A percentile compares a stretch with the other conserved stretches of the same genome.
Conservation (phyloP, 2,888 invertebrate genomes). For the Dilophus febrilis region DNA sequence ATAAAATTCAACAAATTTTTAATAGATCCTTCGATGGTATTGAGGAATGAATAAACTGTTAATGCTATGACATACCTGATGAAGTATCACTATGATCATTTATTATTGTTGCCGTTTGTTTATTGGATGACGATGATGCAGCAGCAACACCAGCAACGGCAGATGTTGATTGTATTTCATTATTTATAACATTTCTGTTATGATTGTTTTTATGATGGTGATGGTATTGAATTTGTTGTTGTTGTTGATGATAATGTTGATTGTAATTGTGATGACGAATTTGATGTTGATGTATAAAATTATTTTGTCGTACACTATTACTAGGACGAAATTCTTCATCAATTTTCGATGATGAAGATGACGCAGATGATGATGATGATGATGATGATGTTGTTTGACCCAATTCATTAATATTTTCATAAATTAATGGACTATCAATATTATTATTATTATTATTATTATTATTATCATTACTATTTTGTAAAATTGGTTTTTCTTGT, state of each 20-base stretch:
- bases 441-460: background rate
- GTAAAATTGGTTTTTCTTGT: background rate
- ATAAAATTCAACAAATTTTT: no score
- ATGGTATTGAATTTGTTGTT: background rate
- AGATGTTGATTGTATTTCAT: background rate
- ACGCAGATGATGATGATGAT: background rate
- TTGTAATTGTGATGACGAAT: background rate
- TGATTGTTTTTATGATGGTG: background rate
- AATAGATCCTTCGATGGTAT: no score
- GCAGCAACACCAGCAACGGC: background rate
- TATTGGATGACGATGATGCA: background rate
- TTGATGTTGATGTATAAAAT: background rate
- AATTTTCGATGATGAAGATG: slow-evolving; percentile 3
- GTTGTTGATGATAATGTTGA: background rate
- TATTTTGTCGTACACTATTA: slow-evolving; percentile 1
- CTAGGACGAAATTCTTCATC: slow-evolving; percentile 5
- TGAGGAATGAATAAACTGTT: background rate
- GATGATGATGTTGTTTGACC: no score
- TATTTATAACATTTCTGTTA: background rate
- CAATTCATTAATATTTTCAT: background rate
- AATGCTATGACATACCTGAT: slow-evolving; percentile 9
- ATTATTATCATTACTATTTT: background rate
- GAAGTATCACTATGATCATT: slow-evolving; percentile 7
- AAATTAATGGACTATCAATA: slow-evolving; percentile 6
- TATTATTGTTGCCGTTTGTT: slow-evolving; percentile 1